Percentiles rank a stretch among this genome's conserved stretches.
These are phyloP conservation scores for Bombus confusus DNA, from an alignment of 1,140 invertebrate genomes.

Conservation along the genomic window DNA sequence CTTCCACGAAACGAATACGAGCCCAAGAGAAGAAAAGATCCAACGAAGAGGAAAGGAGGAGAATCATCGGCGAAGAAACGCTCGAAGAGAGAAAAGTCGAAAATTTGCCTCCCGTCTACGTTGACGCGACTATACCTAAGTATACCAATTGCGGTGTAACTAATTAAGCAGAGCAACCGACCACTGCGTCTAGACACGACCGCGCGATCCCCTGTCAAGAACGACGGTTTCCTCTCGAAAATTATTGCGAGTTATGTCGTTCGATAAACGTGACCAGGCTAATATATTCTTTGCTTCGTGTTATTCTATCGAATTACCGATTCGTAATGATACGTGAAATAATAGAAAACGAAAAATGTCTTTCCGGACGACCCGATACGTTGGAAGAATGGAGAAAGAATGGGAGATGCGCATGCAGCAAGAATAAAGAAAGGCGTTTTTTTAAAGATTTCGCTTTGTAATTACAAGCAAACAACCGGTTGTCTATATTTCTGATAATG, in stretches of 20 bases:
- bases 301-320: too few species aligned
- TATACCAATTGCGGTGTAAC: neutral
- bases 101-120: neutral
- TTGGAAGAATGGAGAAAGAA: neutral
- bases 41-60: neutral
- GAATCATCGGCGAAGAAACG: too few species aligned
- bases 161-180: conserved; percentile 60
- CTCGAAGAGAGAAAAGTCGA: too few species aligned
- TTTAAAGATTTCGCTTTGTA: too few species aligned
- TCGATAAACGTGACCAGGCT: too few species aligned
- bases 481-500: too few species aligned
- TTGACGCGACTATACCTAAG: neutral
- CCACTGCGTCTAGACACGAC: conserved; percentile 64
- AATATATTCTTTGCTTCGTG: too few species aligned
- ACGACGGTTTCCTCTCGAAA: neutral
- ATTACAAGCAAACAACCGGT: too few species aligned
- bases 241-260: too few species aligned
- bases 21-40: neutral
- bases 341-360: too few species aligned
- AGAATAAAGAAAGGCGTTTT: neutral
- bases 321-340: too few species aligned
- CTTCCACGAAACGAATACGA: neutral
- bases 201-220: neutral
- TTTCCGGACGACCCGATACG: too few species aligned
- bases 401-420: neutral